These are phyloP conservation scores for Prolemur simus DNA, from an alignment of 2,113 vertebrate species.

Conservation along the genomic window DNA sequence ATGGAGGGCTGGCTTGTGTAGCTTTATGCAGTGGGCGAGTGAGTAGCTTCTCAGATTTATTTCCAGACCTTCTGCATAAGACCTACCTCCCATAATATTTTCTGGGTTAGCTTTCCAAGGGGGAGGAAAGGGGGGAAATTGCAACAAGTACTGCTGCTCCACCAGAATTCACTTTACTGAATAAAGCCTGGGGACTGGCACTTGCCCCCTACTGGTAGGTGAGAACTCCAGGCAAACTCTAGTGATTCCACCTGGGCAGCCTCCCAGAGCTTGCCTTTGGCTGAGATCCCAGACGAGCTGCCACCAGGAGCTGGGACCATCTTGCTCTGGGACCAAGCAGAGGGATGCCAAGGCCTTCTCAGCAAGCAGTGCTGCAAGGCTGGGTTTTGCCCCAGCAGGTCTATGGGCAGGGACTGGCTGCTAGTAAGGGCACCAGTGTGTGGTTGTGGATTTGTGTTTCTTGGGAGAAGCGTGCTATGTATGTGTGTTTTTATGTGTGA, in stretches of 20 bases:
- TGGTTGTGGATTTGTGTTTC: not conserved
- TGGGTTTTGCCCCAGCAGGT: not conserved
- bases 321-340: not conserved
- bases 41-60: not conserved
- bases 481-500: not conserved
- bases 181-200: not conserved
- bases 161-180: not conserved
- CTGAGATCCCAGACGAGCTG: not conserved
- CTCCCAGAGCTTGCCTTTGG: fast-evolving
- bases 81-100: not conserved
- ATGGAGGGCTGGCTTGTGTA: not conserved
- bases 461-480: not conserved
- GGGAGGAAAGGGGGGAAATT: not conserved
- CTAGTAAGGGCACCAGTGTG: not conserved
- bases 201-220: not conserved
- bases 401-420: not conserved
- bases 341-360: not conserved
- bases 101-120: not conserved
- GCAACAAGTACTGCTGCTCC: not conserved
- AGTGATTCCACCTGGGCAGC: fast-evolving
- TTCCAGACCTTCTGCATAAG: slow-evolving; percentile 30
- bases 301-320: not conserved
- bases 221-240: not conserved
- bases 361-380: not conserved
- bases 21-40: not conserved